Base-by-base conservation (phyloP, 2,888 invertebrate genomes). In the Orchesella flavescens region DNA sequence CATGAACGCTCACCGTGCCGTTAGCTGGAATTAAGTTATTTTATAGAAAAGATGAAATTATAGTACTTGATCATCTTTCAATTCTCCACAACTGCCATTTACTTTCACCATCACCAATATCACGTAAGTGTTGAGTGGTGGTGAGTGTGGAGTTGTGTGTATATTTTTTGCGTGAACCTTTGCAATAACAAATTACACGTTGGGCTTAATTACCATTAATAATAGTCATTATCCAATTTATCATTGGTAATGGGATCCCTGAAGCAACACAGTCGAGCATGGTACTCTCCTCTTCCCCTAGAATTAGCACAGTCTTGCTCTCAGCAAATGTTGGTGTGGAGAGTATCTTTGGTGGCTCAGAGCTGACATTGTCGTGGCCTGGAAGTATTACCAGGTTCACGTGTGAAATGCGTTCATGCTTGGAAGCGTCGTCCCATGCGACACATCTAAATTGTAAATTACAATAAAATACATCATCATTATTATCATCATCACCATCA, bases 251-350 rank as follows among this genome's bases (percentile, higher is more conserved):
- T 9, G 87, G 88, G 19, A 86, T 80, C 21, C 86, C 86, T 57
- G 83, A 83, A 21, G 87, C 87, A 59, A 86, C 72, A 59, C 88
- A 88, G 71, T 86, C 86, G 7, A 88, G 75, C 15, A 78, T 55
- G 43, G 82, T 24, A 63, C 79, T 59, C 77, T 88, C 84, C 44
- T 87, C 85, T 61, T 85, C 79, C 9, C 85, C 86, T 66, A 85
- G 65, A 83, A 84, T 79, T 49, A 80, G 63, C 44, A 76, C 84
- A 77, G 83, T 71, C 72, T 72, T 85, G 63, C 71, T 65, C n/a
- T 76, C 78, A 78, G 66, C 76, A 69, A 69, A 75, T n/a, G 55
- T 83, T 66, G 76, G 61, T 59, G 80, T 78, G 71, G 80, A 71
- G 63, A 84, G 72, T 78, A 85, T 82, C 77, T 86, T 84, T 68